Base-by-base conservation (phyloP, 2,888 invertebrate genomes). In the Acrocera orbiculus region DNA sequence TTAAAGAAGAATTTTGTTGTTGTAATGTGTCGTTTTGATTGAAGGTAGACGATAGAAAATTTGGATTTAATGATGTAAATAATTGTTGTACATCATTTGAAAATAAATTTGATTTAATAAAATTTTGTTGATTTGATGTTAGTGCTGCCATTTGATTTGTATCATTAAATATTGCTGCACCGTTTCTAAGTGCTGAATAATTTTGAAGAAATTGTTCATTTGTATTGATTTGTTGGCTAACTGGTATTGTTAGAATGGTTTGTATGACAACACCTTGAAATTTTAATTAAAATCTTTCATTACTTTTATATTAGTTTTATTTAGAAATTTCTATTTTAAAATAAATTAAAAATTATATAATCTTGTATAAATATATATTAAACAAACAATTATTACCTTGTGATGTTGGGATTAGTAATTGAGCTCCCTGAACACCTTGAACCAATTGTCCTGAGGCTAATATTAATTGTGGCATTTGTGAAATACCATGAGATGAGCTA, bases 241-340 rank as follows among this genome's bases (percentile, higher is more conserved):
- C 85, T 35, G 92, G 92, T 55, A 93, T 92, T 44, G 92, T 90
- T 48, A 93, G 67, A 54, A 93, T 89, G 51, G 92, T 92, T 65
- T 93, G 93, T 32, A 90, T 83, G 34, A 89, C 87, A 55, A 92
- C 79, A 47, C 90, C 90, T 90, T 63, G 27, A 50, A 48, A 38
- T 45, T 35, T 44, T 42, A 40, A 24, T 16, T 13, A 32, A 32
- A 15, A 13, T 11, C n/a, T n/a, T n/a, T n/a, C n/a, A n/a, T n/a
- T n/a, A n/a, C n/a, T n/a, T n/a, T n/a, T n/a, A n/a, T n/a, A n/a
- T n/a, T n/a, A n/a, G n/a, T n/a, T n/a, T n/a, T n/a, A n/a, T n/a
- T n/a, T n/a, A n/a, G n/a, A n/a, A n/a, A n/a, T n/a, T n/a, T n/a
- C n/a, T n/a, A n/a, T n/a, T n/a, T n/a, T n/a, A n/a, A n/a, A n/a